Base-by-base conservation (phyloP, 1,140 invertebrate species). In the Lithobius niger region DNA sequence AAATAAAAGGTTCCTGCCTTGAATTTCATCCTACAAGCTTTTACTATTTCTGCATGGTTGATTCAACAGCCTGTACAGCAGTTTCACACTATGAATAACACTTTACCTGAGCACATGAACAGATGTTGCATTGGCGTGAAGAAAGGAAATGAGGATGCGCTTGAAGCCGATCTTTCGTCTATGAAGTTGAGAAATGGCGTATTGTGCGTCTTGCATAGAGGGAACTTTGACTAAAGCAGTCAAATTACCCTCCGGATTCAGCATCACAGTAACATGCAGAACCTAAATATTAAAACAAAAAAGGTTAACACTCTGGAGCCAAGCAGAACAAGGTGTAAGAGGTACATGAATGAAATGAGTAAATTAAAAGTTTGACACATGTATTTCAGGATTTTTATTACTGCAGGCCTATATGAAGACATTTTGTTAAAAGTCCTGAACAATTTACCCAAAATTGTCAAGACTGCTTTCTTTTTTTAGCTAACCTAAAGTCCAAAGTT, bases 181-280 rank as follows among this genome's bases (percentile, higher is more conserved):
- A 63, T 91, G 87, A 27, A 91, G 74, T 64, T 86, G 82, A 2
- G 86, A 86, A 53, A 91, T 88, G 10, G 84, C 82, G 64, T 81
- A 84, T 61, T 88, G 82, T 15, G 86, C 87, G 60, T 87, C 84
- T 36, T 80, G 76, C 21, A 78, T 62, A 53, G 70, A 76, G 6
- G 77, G 74, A 3, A 88, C 79, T 69, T 78, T 80, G 0, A 87
- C 74, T 48, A 74, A 74, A 6, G 82, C 84, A 15, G 80, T 74
- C 47, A 78, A 76, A 49, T 77, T 82, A 19, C 82, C 81, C 66
- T 86, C 84, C 2, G 78, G 74, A 65, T 84, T 82, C 21, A 76
- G 68, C 57, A 77, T 77, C 27, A 86, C 72, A 13, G 76, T 77
- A 2, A 86, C 74, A 64, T 78, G 76, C 24, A 82, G 66, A 24